Evolutionary conservation across 35 echinoderm and acorn worm species (phyloP).

Genomic region (Ptychodera flava): DNA sequence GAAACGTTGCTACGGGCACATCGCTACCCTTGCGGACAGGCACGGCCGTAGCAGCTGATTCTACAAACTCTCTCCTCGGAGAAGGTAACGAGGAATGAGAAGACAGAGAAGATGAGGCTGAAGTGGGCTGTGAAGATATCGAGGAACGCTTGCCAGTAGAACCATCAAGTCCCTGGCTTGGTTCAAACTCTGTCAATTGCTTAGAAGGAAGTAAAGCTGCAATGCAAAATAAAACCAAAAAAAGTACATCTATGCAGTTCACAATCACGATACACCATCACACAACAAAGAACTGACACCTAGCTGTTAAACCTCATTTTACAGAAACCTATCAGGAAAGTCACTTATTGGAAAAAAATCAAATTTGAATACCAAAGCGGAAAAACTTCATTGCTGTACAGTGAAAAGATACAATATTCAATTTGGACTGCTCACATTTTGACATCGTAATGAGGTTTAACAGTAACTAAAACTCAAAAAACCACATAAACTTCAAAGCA

Average conservation of each 20-base stretch:
- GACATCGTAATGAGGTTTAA: too few relatives aligned
- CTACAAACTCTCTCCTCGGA: neutral
- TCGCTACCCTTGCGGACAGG: neutral
- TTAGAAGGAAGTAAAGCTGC: neutral
- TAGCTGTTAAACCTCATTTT: too few relatives aligned
- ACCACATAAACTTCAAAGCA: too few relatives aligned
- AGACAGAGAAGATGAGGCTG: neutral
- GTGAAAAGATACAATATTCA: too few relatives aligned
- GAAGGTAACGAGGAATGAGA: neutral
- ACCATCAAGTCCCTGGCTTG: neutral
- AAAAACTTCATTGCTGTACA: too few relatives aligned
- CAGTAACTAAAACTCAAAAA: too few relatives aligned
- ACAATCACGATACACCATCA: neutral
- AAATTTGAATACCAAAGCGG: too few relatives aligned
- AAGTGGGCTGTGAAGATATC: neutral
- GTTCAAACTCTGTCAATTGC: neutral
- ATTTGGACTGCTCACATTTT: too few relatives aligned
- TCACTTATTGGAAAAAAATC: too few relatives aligned
- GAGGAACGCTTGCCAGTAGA: neutral
- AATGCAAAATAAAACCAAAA: neutral
- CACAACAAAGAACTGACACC: neutral
- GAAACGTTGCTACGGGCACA: neutral
- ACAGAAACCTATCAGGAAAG: too few relatives aligned
- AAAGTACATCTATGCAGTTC: too few relatives aligned
- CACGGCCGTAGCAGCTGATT: neutral